A percentile compares a stretch with the other conserved stretches of the same genome.
phyloP scores from a whole-genome alignment of 2,113 vertebrate genomes.

The Antechinus flavipes region DNA sequence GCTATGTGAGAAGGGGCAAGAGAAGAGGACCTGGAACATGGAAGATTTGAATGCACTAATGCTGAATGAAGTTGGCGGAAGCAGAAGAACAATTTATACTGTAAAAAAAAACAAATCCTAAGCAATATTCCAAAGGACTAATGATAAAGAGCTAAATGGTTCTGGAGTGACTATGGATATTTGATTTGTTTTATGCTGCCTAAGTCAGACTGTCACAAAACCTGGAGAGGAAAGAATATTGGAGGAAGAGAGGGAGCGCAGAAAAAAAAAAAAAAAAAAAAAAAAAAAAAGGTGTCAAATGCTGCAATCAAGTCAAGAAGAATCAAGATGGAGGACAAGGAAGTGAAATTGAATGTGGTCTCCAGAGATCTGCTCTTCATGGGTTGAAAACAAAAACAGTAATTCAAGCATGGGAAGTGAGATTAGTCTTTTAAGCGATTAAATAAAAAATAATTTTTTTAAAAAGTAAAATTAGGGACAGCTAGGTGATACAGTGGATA shows the following conservation, averaged over 20 bases:
- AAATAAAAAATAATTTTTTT: background rate
- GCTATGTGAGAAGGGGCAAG: background rate
- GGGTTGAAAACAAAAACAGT: background rate
- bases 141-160: background rate
- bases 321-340: background rate
- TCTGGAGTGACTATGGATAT: background rate
- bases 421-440: background rate
- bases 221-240: background rate
- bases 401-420: background rate
- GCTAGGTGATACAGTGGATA: too few relatives aligned
- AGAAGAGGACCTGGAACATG: background rate
- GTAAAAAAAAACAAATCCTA: background rate
- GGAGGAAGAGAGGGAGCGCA: accelerated
- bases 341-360: background rate
- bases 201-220: background rate
- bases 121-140: background rate
- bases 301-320: background rate
- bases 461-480: background rate
- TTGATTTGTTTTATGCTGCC: background rate
- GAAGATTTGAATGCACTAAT: background rate
- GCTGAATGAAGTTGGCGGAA: background rate
- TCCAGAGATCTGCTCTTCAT: background rate
- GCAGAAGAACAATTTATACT: background rate
- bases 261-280: too few relatives aligned
- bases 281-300: background rate